phyloP scores from a whole-genome alignment of 2,797 vertebrate genomes.

The Triplophysa bombifrons region DNA sequence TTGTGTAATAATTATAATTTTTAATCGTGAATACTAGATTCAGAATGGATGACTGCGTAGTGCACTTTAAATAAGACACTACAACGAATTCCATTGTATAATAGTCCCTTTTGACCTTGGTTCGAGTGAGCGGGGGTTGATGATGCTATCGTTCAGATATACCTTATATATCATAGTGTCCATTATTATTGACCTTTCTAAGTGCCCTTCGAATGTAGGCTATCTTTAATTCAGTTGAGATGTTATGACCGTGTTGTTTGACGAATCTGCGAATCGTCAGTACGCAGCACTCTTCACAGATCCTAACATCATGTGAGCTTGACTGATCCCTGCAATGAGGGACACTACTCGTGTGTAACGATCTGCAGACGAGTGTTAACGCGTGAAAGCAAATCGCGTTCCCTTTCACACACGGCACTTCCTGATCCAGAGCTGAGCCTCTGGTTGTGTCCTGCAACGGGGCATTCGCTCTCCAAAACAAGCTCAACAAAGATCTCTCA shows the following conservation, averaged over 20 bases:
- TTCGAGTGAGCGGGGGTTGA: too few species aligned
- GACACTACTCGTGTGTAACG: conserved; percentile 23
- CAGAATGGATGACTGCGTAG: too few species aligned
- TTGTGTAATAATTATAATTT: too few species aligned
- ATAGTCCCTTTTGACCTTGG: too few species aligned
- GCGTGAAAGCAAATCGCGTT: conserved; percentile 31
- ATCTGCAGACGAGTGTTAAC: conserved; percentile 45
- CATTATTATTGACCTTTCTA: not conserved
- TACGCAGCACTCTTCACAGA: not conserved
- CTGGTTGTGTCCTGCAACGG: conserved; percentile 69
- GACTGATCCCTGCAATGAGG: too few species aligned
- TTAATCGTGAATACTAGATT: too few species aligned
- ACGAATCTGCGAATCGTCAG: conserved; percentile 19
- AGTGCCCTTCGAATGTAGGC: not conserved
- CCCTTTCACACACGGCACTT: conserved; percentile 60
- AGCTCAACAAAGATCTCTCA: conserved; percentile 47
- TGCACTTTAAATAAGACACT: too few species aligned
- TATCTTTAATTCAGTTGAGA: not conserved
- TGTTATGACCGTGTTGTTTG: conserved; percentile 10
- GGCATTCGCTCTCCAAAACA: conserved; percentile 53
- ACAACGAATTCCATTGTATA: too few species aligned
- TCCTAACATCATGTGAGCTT: conserved; percentile 33
- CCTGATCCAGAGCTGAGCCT: conserved; percentile 65
- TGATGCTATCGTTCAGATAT: too few species aligned
- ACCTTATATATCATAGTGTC: not conserved